phyloP scores from a whole-genome alignment of 2,797 vertebrate species.

The Liasis olivaceus region DNA sequence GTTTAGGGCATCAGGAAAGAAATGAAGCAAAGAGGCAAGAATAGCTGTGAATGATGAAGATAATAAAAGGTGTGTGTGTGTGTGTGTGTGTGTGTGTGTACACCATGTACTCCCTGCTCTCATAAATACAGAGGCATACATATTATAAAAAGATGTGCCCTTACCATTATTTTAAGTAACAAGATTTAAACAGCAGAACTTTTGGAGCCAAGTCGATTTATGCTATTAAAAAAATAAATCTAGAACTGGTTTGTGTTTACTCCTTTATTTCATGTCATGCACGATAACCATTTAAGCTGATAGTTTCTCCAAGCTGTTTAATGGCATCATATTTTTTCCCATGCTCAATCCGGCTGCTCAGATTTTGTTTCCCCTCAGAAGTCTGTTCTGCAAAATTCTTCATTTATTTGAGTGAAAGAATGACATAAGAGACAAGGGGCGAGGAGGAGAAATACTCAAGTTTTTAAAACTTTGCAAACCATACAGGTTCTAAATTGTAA shows the following conservation, averaged over 20 bases:
- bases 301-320: not conserved
- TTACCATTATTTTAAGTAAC: slow-evolving; percentile 45
- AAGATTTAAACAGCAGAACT: slow-evolving; percentile 34
- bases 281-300: slow-evolving; percentile 8
- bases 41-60: slow-evolving; percentile 36
- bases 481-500: not conserved
- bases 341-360: not conserved
- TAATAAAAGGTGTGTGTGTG: not conserved
- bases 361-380: too few species aligned
- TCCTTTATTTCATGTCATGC: slow-evolving; percentile 43
- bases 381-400: not conserved
- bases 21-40: slow-evolving; percentile 46
- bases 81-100: not conserved
- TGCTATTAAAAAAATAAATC: not conserved
- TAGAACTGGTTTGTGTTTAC: slow-evolving; percentile 43
- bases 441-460: too few species aligned
- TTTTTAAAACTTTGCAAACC: not conserved
- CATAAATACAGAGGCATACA: not conserved
- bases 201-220: slow-evolving; percentile 22
- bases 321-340: not conserved
- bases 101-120: not conserved
- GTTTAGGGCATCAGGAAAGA: slow-evolving; percentile 53
- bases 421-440: not conserved
- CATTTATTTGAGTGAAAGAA: not conserved
- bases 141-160: not conserved